Evolutionary conservation across 2,888 invertebrate species (phyloP), one percentile per base, ranked within the genome.

Genomic region (Anorthoa munda): DNA sequence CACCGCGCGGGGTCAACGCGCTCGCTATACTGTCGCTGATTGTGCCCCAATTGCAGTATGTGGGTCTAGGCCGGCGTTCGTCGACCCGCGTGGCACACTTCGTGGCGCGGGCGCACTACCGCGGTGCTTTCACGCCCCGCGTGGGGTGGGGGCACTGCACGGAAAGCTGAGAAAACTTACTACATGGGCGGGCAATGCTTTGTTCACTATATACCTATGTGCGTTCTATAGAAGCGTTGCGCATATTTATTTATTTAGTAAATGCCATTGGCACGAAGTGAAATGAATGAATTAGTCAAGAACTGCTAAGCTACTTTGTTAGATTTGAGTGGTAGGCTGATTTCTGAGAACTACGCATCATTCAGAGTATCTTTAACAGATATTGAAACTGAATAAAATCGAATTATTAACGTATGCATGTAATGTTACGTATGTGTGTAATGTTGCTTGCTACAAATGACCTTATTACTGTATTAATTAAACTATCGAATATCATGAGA

Each of bases 31-130:
- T 96, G 94, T 96, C 96, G 94, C 96, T 96, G 95, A 96, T 96
- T 96, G 94, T 95, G 95, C 90, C 96, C 96, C 95, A 96, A 96
- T 96, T 96, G 94, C 91, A 88, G 87, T 92, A 96, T 93, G 95
- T 96, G 93, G 96, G 96, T 96, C 96, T 96, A 96, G 96, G 96
- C 95, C 96, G 95, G 95, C 96, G 96, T 95, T 95, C 96, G 95
- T 94, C 94, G 96, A 96, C 96, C 96, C 94, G 94, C 91, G 91
- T 93, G 96, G 90, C 96, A 95, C 93, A 96, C 95, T 95, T 95
- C 89, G 91, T 88, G 87, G 92, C 94, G 93, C 94, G 92, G 92
- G 94, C 94, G 94, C 94, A 92, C 92, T 92, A 88, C 87, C 92
- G 92, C 92, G 77, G 94, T 93, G 95, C 95, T 95, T 95, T 95